A percentile compares a stretch with the other conserved stretches of the same genome.
phyloP scores from a whole-genome alignment of 2,113 vertebrate species.

The Clupea harengus region DNA sequence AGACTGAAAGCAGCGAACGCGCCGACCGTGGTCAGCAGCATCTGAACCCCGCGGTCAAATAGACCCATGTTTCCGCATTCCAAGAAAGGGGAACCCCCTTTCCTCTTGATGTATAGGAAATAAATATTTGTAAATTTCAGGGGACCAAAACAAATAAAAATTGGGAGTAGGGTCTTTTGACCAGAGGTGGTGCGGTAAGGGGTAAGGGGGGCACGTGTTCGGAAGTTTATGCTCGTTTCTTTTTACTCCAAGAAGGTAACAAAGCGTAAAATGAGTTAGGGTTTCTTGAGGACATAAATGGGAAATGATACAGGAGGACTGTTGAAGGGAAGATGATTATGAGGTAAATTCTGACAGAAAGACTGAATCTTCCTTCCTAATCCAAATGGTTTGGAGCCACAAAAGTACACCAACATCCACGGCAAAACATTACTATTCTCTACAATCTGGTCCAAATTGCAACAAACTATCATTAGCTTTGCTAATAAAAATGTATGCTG shows the following conservation, averaged over 20 bases:
- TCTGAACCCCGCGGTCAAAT: slow-evolving; percentile 99
- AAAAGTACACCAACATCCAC: neutral
- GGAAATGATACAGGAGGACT: neutral
- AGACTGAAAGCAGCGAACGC: slow-evolving; percentile 99
- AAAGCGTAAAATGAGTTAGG: neutral
- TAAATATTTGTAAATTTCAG: slow-evolving; percentile 78
- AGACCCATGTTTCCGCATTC: slow-evolving; percentile 99
- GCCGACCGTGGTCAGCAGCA: slow-evolving; percentile 99
- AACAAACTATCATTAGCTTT: neutral
- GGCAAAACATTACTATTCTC: neutral
- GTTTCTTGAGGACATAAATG: neutral
- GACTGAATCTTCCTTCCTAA: neutral
- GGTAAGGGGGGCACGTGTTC: slow-evolving; percentile 59
- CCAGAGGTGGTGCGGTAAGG: slow-evolving; percentile 72
- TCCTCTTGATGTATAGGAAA: slow-evolving; percentile 78
- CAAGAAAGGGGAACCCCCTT: slow-evolving; percentile 97
- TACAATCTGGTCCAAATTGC: neutral
- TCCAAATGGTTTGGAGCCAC: neutral
- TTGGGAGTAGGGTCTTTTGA: slow-evolving; percentile 60
- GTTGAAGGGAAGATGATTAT: neutral
- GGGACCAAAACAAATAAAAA: slow-evolving; percentile 67
- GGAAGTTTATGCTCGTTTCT: slow-evolving; percentile 48
- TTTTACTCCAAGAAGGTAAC: neutral
- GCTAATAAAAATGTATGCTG: neutral
- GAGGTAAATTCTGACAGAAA: neutral